Evolutionary conservation across 35 echinoderm and acorn worm species (phyloP), one percentile per base, ranked within the genome.

Genomic region (Heliocidaris tuberculata): DNA sequence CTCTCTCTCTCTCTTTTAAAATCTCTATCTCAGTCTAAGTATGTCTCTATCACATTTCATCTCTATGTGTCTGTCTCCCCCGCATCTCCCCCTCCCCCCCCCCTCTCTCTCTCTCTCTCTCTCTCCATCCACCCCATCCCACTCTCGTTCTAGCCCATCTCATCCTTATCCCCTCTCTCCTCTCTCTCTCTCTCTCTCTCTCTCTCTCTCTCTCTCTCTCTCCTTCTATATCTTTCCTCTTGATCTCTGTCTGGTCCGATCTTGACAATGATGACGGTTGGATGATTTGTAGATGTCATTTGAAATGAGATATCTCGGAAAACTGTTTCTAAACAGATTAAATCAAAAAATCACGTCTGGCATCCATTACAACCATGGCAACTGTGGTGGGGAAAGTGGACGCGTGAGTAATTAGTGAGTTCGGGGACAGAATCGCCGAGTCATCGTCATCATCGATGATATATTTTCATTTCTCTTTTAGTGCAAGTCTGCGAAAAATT

Each of bases 261-360:
- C 6, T n/a, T 78, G 65, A 78, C 65, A 19, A 78, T 24, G 27
- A 19, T 78, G 52, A 56, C 65, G 65, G 15, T n/a, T 78, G 2
- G 65, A n/a, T 78, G 65, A 24, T 78, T 78, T n/a, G 65, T 78
- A 78, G 65, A n/a, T 78, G 65, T 78, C 65, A 78, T n/a, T 78
- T 78, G 27, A 78, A 78, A 78, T 27, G 65, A 78, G 19, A 78
- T 78, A 78, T 78, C 65, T 78, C 65, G 27, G 65, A 78, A 78
- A 78, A 78, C 65, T n/a, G 15, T 78, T 78, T 78, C 65, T n/a
- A 78, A 78, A 27, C 65, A 78, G 65, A 78, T 78, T 78, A 78
- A n/a, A 27, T 78, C 65, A 78, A 24, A 78, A 27, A 19, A 2
- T 6, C 27, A 78, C 21, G 65, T 78, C 65, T 78, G 65, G 65